Evolutionary conservation across 2,113 vertebrate genomes (phyloP).

Genomic region (Strix aluco): DNA sequence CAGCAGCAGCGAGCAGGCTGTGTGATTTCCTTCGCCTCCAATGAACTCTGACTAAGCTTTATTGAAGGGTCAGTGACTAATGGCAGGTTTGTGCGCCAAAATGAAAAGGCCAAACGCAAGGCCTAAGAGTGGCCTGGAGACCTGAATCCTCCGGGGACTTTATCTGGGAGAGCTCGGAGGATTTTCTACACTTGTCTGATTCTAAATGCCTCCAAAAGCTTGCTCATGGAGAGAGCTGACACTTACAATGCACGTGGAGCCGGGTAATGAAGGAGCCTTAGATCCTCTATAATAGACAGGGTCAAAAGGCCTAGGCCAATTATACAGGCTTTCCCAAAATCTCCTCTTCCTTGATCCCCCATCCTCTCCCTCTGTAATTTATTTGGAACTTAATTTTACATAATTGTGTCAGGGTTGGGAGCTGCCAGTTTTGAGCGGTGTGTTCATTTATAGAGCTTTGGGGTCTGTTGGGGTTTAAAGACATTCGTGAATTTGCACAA

Average conservation of each 20-base stretch:
- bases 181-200: constrained; percentile 78
- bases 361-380: not conserved
- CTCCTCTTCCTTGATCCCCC: not conserved
- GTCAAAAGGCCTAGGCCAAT: constrained; percentile 57
- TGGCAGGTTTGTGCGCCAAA: not conserved
- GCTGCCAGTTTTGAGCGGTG: accelerated
- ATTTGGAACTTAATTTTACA: constrained; percentile 4
- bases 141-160: not conserved
- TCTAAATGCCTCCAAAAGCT: constrained; percentile 70
- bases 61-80: not conserved
- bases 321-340: constrained; percentile 32
- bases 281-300: constrained; percentile 34
- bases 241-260: constrained; percentile 12
- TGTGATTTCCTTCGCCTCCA: not conserved
- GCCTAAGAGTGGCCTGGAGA: not conserved
- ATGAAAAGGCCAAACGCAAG: not conserved
- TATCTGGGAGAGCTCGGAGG: constrained; percentile 42
- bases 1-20: not conserved
- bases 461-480: not conserved
- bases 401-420: not conserved
- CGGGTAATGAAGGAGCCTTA: constrained; percentile 34
- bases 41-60: not conserved
- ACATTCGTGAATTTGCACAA: not conserved
- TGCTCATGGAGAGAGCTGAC: constrained; percentile 41
- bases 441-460: not conserved